A percentile compares a stretch with the other conserved stretches of the same genome.
These are phyloP conservation scores for Conopomorpha cramerella DNA, from an alignment of 1,140 invertebrate species.

Conservation along the genomic window DNA sequence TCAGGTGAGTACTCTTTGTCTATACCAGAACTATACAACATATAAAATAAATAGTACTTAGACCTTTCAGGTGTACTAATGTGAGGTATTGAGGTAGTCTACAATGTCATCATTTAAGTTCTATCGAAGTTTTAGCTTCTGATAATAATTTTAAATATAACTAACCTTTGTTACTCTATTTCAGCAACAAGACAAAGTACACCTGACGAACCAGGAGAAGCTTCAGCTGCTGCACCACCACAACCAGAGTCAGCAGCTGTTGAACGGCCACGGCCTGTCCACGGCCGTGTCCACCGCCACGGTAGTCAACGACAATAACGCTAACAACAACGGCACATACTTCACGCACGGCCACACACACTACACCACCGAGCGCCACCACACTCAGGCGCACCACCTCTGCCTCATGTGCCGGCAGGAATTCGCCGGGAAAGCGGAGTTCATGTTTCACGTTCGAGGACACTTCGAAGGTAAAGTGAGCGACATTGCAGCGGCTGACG, in stretches of 20 bases:
- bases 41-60: too few species aligned
- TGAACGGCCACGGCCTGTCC: constrained; percentile 48
- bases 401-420: constrained; percentile 70
- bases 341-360: constrained; percentile 52
- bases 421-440: constrained; percentile 69
- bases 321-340: constrained; percentile 22
- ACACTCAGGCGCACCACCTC: constrained; percentile 60
- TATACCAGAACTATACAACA: too few species aligned
- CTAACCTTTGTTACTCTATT: constrained; percentile 5
- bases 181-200: constrained; percentile 50
- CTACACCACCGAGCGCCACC: constrained; percentile 47
- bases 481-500: constrained; percentile 65
- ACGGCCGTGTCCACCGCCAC: constrained; percentile 45
- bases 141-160: too few species aligned
- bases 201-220: constrained; percentile 54
- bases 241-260: constrained; percentile 58
- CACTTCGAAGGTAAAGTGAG: constrained; percentile 67
- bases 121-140: too few species aligned
- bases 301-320: constrained; percentile 36
- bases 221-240: constrained; percentile 55
- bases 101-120: too few species aligned
- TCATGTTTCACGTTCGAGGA: constrained; percentile 71
- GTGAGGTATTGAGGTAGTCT: too few species aligned
- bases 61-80: too few species aligned
- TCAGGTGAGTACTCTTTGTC: constrained; percentile 32